Percentiles rank a stretch among this genome's conserved stretches.
These are phyloP conservation scores for Botrylloides violaceus DNA, from an alignment of 23 tunicate species.

Conservation along the genomic window DNA sequence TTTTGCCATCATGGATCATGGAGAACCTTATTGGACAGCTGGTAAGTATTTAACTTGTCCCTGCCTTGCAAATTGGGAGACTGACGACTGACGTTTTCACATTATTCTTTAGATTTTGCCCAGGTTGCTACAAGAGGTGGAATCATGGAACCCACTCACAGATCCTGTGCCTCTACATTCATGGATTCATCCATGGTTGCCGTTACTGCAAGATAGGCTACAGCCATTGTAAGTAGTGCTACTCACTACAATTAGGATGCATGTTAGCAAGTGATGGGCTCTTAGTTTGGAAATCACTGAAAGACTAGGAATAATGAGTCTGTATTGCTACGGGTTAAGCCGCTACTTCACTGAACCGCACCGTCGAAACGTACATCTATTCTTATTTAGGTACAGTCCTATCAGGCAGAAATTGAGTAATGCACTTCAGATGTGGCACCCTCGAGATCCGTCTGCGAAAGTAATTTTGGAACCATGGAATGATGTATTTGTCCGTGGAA, in stretches of 20 bases:
- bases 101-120: constrained; percentile 50
- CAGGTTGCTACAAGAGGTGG: constrained; percentile 76
- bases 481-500: constrained; percentile 70
- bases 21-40: constrained; percentile 69
- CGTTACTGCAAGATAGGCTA: constrained; percentile 58
- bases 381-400: constrained; percentile 64
- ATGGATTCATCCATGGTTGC: constrained; percentile 98
- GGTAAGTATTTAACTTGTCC: constrained; percentile 39
- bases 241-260: too few species aligned
- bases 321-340: too few species aligned
- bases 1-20: constrained; percentile 73
- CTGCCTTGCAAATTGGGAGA: too few species aligned
- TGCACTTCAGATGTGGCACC: constrained; percentile 87
- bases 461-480: constrained; percentile 94
- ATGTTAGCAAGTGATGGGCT: too few species aligned
- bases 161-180: constrained; percentile 95
- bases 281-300: too few species aligned
- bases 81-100: too few species aligned
- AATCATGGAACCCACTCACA: constrained; percentile 88
- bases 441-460: constrained; percentile 88
- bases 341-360: too few species aligned
- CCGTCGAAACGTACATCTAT: too few species aligned
- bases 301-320: too few species aligned
- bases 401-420: constrained; percentile 72
- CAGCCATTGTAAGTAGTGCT: constrained; percentile 71